phyloP scores from a whole-genome alignment of 2,797 vertebrate genomes.

The Pipistrellus pipistrellus region DNA sequence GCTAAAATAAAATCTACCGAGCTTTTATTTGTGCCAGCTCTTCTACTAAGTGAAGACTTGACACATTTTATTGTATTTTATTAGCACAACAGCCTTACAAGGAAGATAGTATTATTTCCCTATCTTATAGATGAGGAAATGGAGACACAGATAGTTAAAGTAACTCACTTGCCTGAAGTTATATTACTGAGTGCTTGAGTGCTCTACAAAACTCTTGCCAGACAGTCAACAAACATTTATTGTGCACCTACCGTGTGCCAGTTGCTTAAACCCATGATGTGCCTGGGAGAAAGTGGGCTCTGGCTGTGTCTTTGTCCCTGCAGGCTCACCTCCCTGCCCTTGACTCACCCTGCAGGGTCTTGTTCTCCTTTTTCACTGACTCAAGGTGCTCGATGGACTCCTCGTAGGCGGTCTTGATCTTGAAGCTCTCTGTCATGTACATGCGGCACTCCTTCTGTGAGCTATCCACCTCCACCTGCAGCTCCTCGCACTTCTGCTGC shows the following conservation, averaged over 20 bases:
- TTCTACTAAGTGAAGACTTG: neutral
- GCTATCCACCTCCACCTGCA: constrained; percentile 88
- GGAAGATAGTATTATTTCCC: constrained; percentile 40
- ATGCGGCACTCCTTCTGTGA: constrained; percentile 89
- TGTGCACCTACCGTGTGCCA: neutral
- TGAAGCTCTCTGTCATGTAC: constrained; percentile 89
- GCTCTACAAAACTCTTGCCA: neutral
- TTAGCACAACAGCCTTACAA: constrained; percentile 49
- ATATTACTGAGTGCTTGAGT: neutral
- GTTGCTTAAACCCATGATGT: neutral
- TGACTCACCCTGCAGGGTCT: constrained; percentile 84
- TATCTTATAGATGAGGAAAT: constrained; percentile 63
- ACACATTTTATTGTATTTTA: neutral
- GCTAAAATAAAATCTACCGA: neutral
- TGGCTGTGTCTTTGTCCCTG: neutral
- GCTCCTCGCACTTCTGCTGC: constrained; percentile 89
- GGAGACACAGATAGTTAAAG: neutral
- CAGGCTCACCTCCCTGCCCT: neutral
- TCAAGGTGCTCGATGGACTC: constrained; percentile 89
- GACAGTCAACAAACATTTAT: neutral
- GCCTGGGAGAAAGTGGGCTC: neutral
- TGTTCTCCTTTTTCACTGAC: constrained; percentile 87
- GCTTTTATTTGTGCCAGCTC: neutral
- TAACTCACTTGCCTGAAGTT: neutral
- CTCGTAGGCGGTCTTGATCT: constrained; percentile 88